Conservation (phyloP, 2,113 vertebrate genomes). For the Naja naja region DNA sequence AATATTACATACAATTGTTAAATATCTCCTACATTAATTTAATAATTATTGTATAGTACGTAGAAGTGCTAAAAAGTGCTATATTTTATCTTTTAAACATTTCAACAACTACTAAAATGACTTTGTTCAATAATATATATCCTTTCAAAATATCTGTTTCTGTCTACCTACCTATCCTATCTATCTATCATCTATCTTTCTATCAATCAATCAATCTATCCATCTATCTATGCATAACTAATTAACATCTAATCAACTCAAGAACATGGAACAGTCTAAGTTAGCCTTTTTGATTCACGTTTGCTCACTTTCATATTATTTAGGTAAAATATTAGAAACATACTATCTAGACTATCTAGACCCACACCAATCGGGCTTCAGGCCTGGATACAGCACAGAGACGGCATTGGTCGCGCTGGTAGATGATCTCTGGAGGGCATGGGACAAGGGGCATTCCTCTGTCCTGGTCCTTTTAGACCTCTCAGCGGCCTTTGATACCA, state of each 20-base stretch:
- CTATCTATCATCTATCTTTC: too few species aligned
- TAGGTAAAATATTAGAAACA: neutral
- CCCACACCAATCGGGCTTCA: too few species aligned
- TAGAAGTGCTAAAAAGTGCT: neutral
- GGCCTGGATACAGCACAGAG: too few species aligned
- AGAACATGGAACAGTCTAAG: neutral
- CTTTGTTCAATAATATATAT: neutral
- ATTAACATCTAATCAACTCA: neutral
- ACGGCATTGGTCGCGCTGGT: too few species aligned
- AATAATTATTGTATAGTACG: neutral
- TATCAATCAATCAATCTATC: neutral
- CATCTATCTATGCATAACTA: neutral
- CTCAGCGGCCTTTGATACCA: too few species aligned
- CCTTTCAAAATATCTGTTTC: neutral
- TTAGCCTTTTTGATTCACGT: neutral
- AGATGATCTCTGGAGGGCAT: too few species aligned
- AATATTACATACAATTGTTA: neutral
- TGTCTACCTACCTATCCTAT: neutral
- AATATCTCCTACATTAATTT: neutral
- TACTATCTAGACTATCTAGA: too few species aligned
- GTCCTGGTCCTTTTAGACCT: too few species aligned
- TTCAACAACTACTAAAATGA: neutral
- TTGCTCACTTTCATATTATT: neutral
- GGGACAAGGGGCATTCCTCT: too few species aligned
- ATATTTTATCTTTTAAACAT: neutral